Percentiles rank a stretch among this genome's conserved stretches.
Evolutionary conservation across 2,888 invertebrate species (phyloP).

Genomic region (Cryptosula pallasiana): DNA sequence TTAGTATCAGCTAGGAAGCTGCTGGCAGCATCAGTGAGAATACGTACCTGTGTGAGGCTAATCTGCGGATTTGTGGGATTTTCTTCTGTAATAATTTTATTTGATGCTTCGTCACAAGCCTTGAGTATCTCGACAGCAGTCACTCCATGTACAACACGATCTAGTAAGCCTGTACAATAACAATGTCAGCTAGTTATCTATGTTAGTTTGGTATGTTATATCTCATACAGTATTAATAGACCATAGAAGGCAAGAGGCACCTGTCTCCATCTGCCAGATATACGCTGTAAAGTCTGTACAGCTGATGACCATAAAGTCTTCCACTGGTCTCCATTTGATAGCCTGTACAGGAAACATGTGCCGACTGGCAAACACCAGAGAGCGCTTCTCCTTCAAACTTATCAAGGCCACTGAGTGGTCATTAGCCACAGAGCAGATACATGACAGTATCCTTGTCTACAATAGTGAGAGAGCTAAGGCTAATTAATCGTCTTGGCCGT

Average conservation of each 20-base stretch:
- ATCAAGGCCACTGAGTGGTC: conserved; percentile 95
- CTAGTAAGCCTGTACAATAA: conserved; percentile 74
- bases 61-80: conserved; percentile 44
- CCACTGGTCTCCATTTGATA: conserved; percentile 92
- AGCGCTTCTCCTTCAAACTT: conserved; percentile 85
- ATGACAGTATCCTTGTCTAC: conserved; percentile 83
- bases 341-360: conserved; percentile 92
- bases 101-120: conserved; percentile 74
- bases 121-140: conserved; percentile 90
- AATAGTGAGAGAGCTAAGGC: conserved; percentile 34
- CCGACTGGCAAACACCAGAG: conserved; percentile 84
- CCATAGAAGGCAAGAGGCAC: conserved; percentile 37
- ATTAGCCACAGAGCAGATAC: conserved; percentile 91
- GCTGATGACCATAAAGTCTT: conserved; percentile 95
- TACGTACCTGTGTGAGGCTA: conserved; percentile 31
- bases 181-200: too few relatives aligned
- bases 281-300: conserved; percentile 96
- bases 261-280: conserved; percentile 99
- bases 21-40: too few relatives aligned
- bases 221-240: not conserved
- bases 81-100: conserved; percentile 32
- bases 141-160: conserved; percentile 89
- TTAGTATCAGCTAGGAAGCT: too few relatives aligned
- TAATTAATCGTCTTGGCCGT: too few relatives aligned
- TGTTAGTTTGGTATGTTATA: too few relatives aligned